Percentiles rank a stretch among this genome's conserved stretches.
These are phyloP conservation scores for Tachysurus fulvidraco DNA, from an alignment of 2,113 vertebrate genomes.

Conservation along the genomic window DNA sequence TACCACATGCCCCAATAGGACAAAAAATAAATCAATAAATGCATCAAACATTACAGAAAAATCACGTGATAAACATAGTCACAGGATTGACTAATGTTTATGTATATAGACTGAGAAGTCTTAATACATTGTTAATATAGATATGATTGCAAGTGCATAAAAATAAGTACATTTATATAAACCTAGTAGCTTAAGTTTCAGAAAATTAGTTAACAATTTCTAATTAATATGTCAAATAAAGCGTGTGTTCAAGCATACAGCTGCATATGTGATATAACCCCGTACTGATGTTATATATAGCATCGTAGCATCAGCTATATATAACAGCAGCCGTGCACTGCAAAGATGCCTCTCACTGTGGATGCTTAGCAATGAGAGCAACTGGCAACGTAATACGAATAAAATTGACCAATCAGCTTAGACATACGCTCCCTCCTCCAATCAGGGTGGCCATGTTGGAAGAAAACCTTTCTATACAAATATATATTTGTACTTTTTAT, in stretches of 20 bases:
- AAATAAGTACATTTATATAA: background rate
- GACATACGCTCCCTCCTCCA: conserved; percentile 3
- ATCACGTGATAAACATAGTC: background rate
- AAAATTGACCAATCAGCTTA: conserved; percentile 43
- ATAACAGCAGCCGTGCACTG: conserved; percentile 9
- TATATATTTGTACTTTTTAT: too few relatives aligned
- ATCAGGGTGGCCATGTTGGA: conserved; percentile 43
- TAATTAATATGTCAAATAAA: background rate
- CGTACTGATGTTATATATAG: background rate
- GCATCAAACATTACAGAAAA: background rate
- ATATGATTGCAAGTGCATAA: background rate
- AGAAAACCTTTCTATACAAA: background rate
- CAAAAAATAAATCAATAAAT: background rate
- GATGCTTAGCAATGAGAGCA: conserved; percentile 32
- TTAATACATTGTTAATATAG: background rate
- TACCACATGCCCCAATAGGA: background rate
- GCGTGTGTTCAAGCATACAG: background rate
- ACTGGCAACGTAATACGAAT: background rate
- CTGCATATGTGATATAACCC: background rate
- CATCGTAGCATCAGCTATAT: background rate
- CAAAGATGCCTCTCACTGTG: background rate
- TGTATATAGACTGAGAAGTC: background rate
- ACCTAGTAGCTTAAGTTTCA: background rate
- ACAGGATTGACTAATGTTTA: background rate
- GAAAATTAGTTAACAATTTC: background rate